Base-by-base conservation (phyloP, 2,113 vertebrate species). In the Indri indri region DNA sequence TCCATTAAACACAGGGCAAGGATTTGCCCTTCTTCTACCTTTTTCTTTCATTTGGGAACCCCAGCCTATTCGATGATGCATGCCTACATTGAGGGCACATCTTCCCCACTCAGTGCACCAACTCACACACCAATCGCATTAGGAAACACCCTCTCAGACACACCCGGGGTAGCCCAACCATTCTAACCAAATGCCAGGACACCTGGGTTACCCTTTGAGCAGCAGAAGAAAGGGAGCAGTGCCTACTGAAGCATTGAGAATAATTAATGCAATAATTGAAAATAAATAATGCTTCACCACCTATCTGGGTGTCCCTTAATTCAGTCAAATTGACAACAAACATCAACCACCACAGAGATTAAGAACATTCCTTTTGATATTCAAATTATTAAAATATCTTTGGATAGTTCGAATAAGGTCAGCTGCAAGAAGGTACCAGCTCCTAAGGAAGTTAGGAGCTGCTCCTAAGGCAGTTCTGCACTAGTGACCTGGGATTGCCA, bases 331-430 rank as follows among this genome's bases (percentile, higher is more conserved):
- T 50, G 45, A 77, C 13, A 50, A 30, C 16, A 30, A 45, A 71
- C 18, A 54, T 18, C 47, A 77, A 12, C 45, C 45, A 77, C 50
- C 16, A 77, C 30, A 80, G 63, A 57, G 40, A 83, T 63, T 74
- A 80, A 80, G 23, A 30, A 73, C 27, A 91, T 88, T 87, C 8
- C 54, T 81, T 96, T 42, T 42, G 40, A 42, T 42, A 88, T 47
- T 94, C 30, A 71, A 92, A 80, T 94, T 80, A 61, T 84, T 92
- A 95, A 84, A 92, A 54, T 93, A 73, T 59, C 8, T 91, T 86
- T 95, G 47, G 40, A 23, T 95, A 97, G n/a, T 42, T 63, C 59
- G 68, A 79, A 13, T 65, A 66, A 89, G 18, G 8, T 87, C 22
- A 94, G 16, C 57, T 65, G 25, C 17, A 61, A 66, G 50, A 97